Conservation (phyloP, 2,113 vertebrate species). For the Pachypanchax playfairii region DNA sequence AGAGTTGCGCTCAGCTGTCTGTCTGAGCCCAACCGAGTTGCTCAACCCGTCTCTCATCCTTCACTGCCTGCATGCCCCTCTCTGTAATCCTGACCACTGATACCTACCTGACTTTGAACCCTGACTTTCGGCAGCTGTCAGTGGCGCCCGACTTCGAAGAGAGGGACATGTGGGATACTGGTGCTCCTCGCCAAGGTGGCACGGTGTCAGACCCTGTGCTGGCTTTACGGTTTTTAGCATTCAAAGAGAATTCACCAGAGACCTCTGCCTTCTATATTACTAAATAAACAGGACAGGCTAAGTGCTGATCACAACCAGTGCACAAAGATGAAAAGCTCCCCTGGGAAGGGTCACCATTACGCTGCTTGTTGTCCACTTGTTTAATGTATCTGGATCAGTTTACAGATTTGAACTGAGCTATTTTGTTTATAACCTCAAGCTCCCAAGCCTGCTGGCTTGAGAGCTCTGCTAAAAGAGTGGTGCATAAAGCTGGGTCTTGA, state of each 20-base stretch:
- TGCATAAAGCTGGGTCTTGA: conserved; percentile 44
- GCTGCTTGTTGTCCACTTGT: conserved; percentile 55
- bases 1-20: conserved; percentile 40
- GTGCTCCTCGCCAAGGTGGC: conserved; percentile 45
- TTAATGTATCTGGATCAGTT: conserved; percentile 62
- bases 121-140: conserved; percentile 71
- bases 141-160: conserved; percentile 36
- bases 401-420: conserved; percentile 63
- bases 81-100: conserved; percentile 37
- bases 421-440: conserved; percentile 70
- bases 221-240: conserved; percentile 67
- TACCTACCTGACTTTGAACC: conserved; percentile 66
- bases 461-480: conserved; percentile 39
- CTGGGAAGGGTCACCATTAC: conserved; percentile 31
- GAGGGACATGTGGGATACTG: conserved; percentile 30
- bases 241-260: conserved; percentile 65
- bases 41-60: conserved; percentile 11
- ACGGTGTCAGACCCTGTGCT: conserved; percentile 53
- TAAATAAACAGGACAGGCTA: conserved; percentile 65
- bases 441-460: conserved; percentile 28
- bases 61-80: conserved; percentile 5
- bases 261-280: conserved; percentile 62
- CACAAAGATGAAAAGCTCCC: conserved; percentile 54
- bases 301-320: conserved; percentile 49
- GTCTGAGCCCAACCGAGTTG: conserved; percentile 33